Percentiles rank a stretch among this genome's conserved stretches.
Evolutionary conservation across 92 coral and sea anemone genomes (phyloP).

Genomic region (Diadumene lineata): DNA sequence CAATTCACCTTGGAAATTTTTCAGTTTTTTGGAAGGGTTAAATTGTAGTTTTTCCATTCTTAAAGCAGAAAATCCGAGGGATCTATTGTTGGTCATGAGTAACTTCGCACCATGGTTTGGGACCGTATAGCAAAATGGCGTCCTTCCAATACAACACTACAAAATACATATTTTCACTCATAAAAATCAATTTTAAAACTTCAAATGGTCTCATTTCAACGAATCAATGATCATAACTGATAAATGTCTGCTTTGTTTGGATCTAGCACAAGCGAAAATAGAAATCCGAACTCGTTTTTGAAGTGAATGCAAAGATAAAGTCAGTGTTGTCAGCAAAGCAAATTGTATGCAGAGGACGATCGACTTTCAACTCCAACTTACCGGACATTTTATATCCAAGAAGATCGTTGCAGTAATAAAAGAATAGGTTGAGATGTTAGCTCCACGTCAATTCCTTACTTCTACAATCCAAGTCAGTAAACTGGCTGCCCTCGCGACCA

Average conservation of each 20-base stretch:
- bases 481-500: slow-evolving; percentile 51
- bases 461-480: slow-evolving; percentile 29
- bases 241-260: slow-evolving; percentile 15
- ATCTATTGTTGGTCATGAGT: slow-evolving; percentile 39
- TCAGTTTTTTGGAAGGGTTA: slow-evolving; percentile 17
- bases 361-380: slow-evolving; percentile 41
- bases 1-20: not conserved
- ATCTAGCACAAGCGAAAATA: slow-evolving; percentile 10
- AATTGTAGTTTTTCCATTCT: slow-evolving; percentile 11
- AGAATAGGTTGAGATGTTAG: slow-evolving; percentile 32
- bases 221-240: not conserved
- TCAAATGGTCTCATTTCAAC: slow-evolving; percentile 1
- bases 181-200: not conserved
- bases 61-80: slow-evolving; percentile 34
- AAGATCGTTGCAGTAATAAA: slow-evolving; percentile 12
- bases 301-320: slow-evolving; percentile 34
- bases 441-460: slow-evolving; percentile 28
- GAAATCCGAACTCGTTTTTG: slow-evolving; percentile 33
- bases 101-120: slow-evolving; percentile 75
- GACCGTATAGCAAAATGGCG: slow-evolving; percentile 81
- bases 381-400: slow-evolving; percentile 45
- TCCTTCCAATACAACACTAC: slow-evolving; percentile 42
- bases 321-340: slow-evolving; percentile 36
- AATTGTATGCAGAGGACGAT: slow-evolving; percentile 46
- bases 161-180: slow-evolving; percentile 23